phyloP scores from a whole-genome alignment of 2,113 vertebrate genomes.

The Oostethus manadensis region DNA sequence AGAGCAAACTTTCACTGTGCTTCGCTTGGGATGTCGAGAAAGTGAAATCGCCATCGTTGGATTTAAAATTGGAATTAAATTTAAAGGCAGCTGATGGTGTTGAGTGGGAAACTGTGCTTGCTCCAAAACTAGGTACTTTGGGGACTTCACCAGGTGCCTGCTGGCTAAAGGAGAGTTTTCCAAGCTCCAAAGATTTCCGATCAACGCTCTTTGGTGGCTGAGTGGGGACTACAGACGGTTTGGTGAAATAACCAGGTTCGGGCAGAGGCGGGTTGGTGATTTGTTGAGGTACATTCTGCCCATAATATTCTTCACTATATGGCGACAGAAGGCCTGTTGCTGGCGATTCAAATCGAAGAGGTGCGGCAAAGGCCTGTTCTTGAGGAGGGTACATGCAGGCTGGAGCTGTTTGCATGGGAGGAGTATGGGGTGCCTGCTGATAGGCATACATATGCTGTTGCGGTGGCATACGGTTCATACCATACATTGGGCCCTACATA shows the following conservation, averaged over 20 bases:
- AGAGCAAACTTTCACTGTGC: slow-evolving; percentile 84
- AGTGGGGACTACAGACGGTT: slow-evolving; percentile 72
- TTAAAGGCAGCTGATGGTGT: slow-evolving; percentile 82
- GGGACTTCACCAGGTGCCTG: slow-evolving; percentile 73
- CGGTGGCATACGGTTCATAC: slow-evolving; percentile 84
- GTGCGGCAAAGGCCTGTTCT: slow-evolving; percentile 81
- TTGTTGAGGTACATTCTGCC: slow-evolving; percentile 80
- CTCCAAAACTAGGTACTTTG: slow-evolving; percentile 71
- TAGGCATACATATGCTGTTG: slow-evolving; percentile 89
- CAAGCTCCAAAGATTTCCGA: slow-evolving; percentile 78
- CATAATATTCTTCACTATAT: slow-evolving; percentile 87
- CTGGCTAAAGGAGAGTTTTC: slow-evolving; percentile 80
- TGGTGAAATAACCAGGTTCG: slow-evolving; percentile 95
- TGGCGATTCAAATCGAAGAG: slow-evolving; percentile 86
- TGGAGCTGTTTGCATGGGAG: slow-evolving; percentile 81
- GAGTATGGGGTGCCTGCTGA: slow-evolving; percentile 86
- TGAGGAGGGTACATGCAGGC: slow-evolving; percentile 89
- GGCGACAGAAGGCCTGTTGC: slow-evolving; percentile 85
- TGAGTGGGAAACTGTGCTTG: slow-evolving; percentile 67
- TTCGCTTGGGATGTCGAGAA: slow-evolving; percentile 82
- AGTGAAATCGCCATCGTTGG: slow-evolving; percentile 93
- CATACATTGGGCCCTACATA: slow-evolving; percentile 82
- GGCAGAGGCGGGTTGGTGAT: slow-evolving; percentile 86
- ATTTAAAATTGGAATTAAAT: slow-evolving; percentile 97
- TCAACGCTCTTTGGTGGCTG: slow-evolving; percentile 76